Evolutionary conservation across 1,140 invertebrate genomes (phyloP).

Genomic region (Parasteatoda tepidariorum): DNA sequence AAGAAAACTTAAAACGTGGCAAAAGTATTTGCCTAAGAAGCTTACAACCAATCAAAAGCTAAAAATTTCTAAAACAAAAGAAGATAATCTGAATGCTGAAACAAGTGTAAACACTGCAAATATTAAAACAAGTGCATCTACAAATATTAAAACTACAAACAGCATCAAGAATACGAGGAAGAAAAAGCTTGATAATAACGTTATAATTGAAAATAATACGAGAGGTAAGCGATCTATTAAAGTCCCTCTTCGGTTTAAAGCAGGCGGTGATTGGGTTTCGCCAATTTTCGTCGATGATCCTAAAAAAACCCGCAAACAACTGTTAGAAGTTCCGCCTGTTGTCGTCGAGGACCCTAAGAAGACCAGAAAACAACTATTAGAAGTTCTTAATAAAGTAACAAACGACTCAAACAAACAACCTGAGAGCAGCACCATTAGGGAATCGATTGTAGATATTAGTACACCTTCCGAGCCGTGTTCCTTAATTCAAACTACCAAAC

Average conservation of each 20-base stretch:
- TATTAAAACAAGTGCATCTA: too few relatives aligned
- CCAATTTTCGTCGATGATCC: conserved; percentile 23
- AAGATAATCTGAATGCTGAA: too few relatives aligned
- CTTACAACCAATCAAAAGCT: conserved; percentile 1
- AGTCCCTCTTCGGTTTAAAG: conserved; percentile 39
- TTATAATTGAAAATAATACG: not conserved
- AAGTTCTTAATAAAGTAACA: too few relatives aligned
- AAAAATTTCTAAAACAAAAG: not conserved
- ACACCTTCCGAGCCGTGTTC: too few relatives aligned
- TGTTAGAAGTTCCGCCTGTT: conserved; percentile 38
- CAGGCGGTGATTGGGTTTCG: conserved; percentile 50
- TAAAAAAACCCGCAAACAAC: not conserved
- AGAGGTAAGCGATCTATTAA: conserved; percentile 43
- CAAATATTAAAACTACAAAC: not conserved
- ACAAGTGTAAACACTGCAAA: too few relatives aligned
- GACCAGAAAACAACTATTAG: too few relatives aligned
- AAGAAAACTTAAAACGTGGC: conserved; percentile 44
- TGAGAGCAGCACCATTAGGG: too few relatives aligned
- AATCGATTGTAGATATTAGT: too few relatives aligned
- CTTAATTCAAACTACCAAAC: too few relatives aligned
- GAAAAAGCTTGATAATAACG: not conserved
- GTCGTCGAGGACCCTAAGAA: too few relatives aligned
- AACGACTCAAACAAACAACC: too few relatives aligned
- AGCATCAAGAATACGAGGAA: not conserved
- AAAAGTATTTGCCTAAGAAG: conserved; percentile 43